These are phyloP conservation scores for Drosophila eohydei DNA, from an alignment of 2,888 invertebrate genomes.

Conservation along the genomic window DNA sequence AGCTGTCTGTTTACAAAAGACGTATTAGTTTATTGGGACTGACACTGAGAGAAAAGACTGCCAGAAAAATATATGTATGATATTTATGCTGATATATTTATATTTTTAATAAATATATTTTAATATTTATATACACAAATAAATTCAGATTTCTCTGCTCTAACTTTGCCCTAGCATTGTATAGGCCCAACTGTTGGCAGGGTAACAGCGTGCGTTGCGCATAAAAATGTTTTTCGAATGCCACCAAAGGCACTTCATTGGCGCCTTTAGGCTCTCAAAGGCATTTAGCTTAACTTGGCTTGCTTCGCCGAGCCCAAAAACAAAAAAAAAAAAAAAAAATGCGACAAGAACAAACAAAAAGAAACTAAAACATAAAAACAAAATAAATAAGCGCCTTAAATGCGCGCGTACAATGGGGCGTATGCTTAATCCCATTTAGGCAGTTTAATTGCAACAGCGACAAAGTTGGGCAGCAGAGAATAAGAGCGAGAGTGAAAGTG, in stretches of 20 bases:
- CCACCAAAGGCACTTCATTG: constrained; percentile 16
- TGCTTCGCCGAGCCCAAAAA: constrained; percentile 8
- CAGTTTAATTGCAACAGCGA: constrained; percentile 63
- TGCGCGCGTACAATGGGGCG: constrained; percentile 63
- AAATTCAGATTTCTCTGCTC: too few species aligned
- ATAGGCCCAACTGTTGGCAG: not conserved
- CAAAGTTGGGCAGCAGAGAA: not conserved
- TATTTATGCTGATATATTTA: too few species aligned
- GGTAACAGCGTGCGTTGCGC: not conserved
- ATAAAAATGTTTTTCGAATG: not conserved
- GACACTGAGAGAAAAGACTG: not conserved
- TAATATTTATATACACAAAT: too few species aligned
- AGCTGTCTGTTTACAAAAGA: not conserved
- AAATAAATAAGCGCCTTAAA: constrained; percentile 61
- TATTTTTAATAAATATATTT: too few species aligned
- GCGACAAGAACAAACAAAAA: constrained; percentile 8
- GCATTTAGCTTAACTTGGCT: constrained; percentile 16
- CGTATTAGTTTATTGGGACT: not conserved
- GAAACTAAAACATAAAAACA: constrained; percentile 12
- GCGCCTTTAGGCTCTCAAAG: constrained; percentile 6
- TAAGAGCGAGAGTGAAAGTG: not conserved
- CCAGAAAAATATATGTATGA: too few species aligned
- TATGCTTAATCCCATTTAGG: constrained; percentile 75
- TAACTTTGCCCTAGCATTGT: not conserved
- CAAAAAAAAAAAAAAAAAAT: constrained; percentile 26